phyloP scores from a whole-genome alignment of 2,113 vertebrate genomes.

The Brachyhypopomus occidentalis region DNA sequence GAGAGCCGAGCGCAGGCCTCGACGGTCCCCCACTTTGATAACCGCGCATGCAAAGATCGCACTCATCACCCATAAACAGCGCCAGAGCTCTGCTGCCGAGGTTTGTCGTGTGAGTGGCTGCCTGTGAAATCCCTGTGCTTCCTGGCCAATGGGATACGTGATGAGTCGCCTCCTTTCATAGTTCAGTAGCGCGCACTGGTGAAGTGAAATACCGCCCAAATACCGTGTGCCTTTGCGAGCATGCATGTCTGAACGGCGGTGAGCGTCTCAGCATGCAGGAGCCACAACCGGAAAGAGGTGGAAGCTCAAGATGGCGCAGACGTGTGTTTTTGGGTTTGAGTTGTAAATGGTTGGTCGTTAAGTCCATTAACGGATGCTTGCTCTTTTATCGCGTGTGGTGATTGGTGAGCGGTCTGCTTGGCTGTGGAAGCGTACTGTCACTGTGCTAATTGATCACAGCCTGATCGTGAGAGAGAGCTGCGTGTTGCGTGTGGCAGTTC shows the following conservation, averaged over 20 bases:
- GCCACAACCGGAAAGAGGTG: neutral
- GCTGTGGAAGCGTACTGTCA: slow-evolving; percentile 11
- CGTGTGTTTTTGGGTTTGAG: neutral
- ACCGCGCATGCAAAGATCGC: slow-evolving; percentile 14
- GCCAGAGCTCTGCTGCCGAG: neutral
- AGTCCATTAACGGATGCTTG: slow-evolving; percentile 2
- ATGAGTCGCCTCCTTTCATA: slow-evolving; percentile 24
- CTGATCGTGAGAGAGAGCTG: neutral
- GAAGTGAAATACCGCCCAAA: slow-evolving; percentile 45
- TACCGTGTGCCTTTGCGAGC: slow-evolving; percentile 42
- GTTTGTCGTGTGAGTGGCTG: too few relatives aligned
- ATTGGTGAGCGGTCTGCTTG: neutral
- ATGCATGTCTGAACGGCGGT: slow-evolving; percentile 22
- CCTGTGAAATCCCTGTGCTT: too few relatives aligned
- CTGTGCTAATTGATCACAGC: slow-evolving; percentile 1
- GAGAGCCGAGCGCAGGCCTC: neutral
- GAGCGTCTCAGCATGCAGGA: neutral
- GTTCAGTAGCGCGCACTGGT: slow-evolving; percentile 22
- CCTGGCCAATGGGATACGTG: slow-evolving; percentile 32
- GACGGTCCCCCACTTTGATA: slow-evolving; percentile 11
- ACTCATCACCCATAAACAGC: slow-evolving; percentile 20
- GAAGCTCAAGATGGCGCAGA: neutral
- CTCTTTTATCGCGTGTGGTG: neutral
- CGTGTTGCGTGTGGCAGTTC: neutral
- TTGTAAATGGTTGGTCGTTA: slow-evolving; percentile 12